Base-by-base conservation (phyloP, 2,797 vertebrate species). In the Falco novaeseelandiae region DNA sequence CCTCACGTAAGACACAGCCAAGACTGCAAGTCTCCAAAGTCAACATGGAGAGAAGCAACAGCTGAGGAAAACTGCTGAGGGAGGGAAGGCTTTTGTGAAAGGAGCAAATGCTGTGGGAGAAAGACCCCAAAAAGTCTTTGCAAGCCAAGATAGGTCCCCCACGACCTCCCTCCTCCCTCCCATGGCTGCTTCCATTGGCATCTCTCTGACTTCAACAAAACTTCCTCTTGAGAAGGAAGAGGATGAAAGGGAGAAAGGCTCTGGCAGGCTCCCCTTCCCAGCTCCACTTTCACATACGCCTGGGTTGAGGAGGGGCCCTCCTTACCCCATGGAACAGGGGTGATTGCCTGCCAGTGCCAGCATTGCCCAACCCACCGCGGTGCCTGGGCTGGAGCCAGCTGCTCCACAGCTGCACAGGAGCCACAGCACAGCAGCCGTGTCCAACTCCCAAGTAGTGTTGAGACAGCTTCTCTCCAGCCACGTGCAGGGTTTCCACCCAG, bases 371-470 rank as follows among this genome's bases (percentile, higher is more conserved):
- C 25, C 44, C 15, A 26, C 15, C 3, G 0, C 34, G 54, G 78
- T 6, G 48, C 55, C 52, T n/a, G 34, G 10, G 9, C 2, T 83
- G 78, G 67, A 76, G 34, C 14, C 82, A 52, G 30, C 27, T 48
- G 51, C 59, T 55, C 38, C 23, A 14, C 6, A n/a, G 5, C 26
- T 55, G 30, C 58, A 29, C 0, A 0, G 29, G 9, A 87, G 6
- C 69, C 34, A 34, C 0, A 0, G 21, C 54, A 58, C 55, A 57
- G 38, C 62, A 36, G 22, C 17, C 0, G 0, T 48, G 30, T 22
- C 55, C 59, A 44, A 1, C 0, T 14, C 15, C 42, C 51, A 3
- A 8, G 12, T 7, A 9, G 1, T 5, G 71, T 10, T 57, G 67
- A 22, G 38, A 25, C 9, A 23, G 15, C 30, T 12, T n/a, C 29